Conservation (phyloP, 2,113 vertebrate genomes). For the Anarrhichthys ocellatus region DNA sequence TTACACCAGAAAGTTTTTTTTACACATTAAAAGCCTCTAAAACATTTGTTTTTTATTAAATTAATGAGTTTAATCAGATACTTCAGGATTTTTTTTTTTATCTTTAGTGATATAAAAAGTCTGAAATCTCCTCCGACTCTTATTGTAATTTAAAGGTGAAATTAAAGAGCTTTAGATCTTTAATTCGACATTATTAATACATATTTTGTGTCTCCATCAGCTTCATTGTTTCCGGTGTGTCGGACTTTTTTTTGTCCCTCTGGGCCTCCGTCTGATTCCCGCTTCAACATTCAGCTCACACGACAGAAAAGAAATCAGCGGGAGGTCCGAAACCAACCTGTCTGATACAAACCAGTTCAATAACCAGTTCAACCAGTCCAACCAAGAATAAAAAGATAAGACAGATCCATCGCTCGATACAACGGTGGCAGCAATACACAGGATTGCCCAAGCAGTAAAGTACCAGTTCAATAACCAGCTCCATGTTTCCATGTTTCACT, state of each 20-base stretch:
- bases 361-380: background rate
- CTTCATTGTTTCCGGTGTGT: background rate
- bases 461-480: conserved; percentile 33
- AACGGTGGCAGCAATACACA: conserved; percentile 86
- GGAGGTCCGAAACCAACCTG: background rate
- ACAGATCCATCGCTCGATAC: conserved; percentile 71
- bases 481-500: background rate
- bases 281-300: conserved; percentile 46
- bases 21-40: background rate
- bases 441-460: conserved; percentile 87
- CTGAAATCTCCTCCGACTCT: background rate
- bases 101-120: background rate
- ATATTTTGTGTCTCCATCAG: background rate
- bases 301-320: conserved; percentile 18
- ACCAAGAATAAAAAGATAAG: conserved; percentile 74
- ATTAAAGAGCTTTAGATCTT: background rate
- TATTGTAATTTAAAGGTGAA: background rate
- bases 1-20: background rate
- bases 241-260: conserved; percentile 14
- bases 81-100: background rate
- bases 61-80: background rate
- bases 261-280: conserved; percentile 48
- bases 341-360: background rate
- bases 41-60: background rate
- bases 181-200: background rate